Evolutionary conservation across 1,140 invertebrate species (phyloP).

Genomic region (Dolichoris vasculosae): DNA sequence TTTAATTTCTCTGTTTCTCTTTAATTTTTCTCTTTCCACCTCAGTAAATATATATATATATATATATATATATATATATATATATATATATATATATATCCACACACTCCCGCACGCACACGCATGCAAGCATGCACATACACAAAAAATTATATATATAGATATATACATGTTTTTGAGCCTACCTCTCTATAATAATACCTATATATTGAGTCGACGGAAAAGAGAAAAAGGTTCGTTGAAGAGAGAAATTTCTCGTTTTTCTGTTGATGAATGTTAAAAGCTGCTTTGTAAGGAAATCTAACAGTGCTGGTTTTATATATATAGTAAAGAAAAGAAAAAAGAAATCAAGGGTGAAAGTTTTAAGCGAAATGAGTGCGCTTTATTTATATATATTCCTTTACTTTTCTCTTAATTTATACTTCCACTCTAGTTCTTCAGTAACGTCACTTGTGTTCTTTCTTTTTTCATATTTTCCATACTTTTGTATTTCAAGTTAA

Average conservation of each 20-base stretch:
- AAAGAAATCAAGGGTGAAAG: slow-evolving; percentile 27
- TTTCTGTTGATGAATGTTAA: slow-evolving; percentile 49
- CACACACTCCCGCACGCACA: too few relatives aligned
- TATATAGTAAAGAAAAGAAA: not conserved
- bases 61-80: too few relatives aligned
- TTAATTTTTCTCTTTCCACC: slow-evolving; percentile 36
- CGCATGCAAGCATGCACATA: too few relatives aligned
- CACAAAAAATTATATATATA: too few relatives aligned
- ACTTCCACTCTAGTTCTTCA: not conserved
- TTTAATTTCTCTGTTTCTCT: too few relatives aligned
- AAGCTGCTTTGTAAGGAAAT: slow-evolving; percentile 19
- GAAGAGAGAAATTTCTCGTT: slow-evolving; percentile 59
- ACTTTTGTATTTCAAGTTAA: not conserved
- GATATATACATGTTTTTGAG: not conserved
- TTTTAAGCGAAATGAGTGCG: slow-evolving; percentile 41
- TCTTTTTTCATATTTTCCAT: not conserved
- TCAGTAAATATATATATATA: too few relatives aligned
- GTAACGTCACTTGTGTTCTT: not conserved
- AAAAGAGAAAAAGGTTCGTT: slow-evolving; percentile 43
- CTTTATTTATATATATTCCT: slow-evolving; percentile 54
- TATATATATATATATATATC: too few relatives aligned
- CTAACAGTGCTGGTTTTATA: slow-evolving; percentile 19
- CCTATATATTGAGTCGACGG: slow-evolving; percentile 53
- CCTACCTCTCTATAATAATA: slow-evolving; percentile 52
- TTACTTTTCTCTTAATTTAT: not conserved